Conservation (phyloP, 2,113 vertebrate genomes). For the Hassar affinis region DNA sequence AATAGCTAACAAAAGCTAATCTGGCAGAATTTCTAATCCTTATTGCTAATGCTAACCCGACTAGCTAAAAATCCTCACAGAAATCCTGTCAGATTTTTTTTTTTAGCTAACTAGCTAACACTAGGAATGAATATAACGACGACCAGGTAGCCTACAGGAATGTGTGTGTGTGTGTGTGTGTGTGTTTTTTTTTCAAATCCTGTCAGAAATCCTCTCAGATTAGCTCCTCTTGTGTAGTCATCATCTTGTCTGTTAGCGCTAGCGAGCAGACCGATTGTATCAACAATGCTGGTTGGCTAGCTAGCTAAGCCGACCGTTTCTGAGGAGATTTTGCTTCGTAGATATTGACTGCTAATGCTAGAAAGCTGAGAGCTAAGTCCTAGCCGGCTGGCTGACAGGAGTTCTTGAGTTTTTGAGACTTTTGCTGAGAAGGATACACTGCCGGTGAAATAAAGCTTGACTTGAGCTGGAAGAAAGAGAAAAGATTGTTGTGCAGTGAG, state of each 20-base stretch:
- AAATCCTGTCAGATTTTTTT: not conserved
- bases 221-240: not conserved
- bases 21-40: not conserved
- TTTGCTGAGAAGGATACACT: slow-evolving; percentile 16
- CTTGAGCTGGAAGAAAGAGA: slow-evolving; percentile 23
- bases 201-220: not conserved
- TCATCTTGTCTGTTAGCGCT: not conserved
- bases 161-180: too few species aligned
- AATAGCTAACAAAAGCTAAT: not conserved
- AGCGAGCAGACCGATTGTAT: not conserved
- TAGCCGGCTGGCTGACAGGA: too few species aligned
- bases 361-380: not conserved
- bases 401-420: not conserved
- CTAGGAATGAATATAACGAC: not conserved
- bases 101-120: not conserved
- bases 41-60: not conserved
- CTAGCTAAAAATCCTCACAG: not conserved
- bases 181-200: not conserved
- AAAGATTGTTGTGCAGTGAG: slow-evolving; percentile 16
- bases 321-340: not conserved
- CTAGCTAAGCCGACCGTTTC: not conserved
- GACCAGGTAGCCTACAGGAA: not conserved
- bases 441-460: not conserved
- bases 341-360: not conserved
- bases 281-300: not conserved